phyloP scores from a whole-genome alignment of 2,797 vertebrate species.

The Pipistrellus pipistrellus region DNA sequence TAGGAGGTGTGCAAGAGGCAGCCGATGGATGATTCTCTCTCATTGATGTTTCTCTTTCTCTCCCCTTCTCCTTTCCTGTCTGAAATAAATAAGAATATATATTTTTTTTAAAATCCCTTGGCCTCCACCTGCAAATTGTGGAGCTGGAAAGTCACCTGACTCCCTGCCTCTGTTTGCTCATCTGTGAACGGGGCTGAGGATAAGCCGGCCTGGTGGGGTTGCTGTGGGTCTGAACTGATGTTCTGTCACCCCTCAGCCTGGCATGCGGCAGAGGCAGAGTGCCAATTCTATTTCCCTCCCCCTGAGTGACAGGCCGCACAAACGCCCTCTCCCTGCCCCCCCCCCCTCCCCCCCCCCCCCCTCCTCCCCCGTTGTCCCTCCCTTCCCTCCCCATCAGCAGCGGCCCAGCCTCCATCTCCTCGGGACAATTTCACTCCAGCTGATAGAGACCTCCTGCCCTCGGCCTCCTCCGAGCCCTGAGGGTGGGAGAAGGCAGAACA shows the following conservation, averaged over 20 bases:
- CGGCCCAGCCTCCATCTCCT: not conserved
- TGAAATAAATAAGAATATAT: too few relatives aligned
- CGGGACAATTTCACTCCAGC: not conserved
- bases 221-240: not conserved
- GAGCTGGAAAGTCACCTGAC: not conserved
- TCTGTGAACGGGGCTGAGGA: not conserved
- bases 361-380: not conserved
- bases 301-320: not conserved
- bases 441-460: not conserved
- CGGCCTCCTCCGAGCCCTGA: too few relatives aligned
- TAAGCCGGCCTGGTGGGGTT: rapidly evolving
- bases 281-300: not conserved
- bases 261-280: rapidly evolving
- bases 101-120: not conserved
- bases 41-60: too few relatives aligned
- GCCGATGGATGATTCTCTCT: too few relatives aligned
- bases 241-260: rapidly evolving
- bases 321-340: not conserved
- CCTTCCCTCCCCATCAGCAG: not conserved
- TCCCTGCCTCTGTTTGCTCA: not conserved
- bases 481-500: too few relatives aligned
- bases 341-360: too few relatives aligned
- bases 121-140: not conserved
- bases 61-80: too few relatives aligned
- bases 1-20: too few relatives aligned